phyloP scores from a whole-genome alignment of 2,113 vertebrate species.

The Pollimyrus isidori region DNA sequence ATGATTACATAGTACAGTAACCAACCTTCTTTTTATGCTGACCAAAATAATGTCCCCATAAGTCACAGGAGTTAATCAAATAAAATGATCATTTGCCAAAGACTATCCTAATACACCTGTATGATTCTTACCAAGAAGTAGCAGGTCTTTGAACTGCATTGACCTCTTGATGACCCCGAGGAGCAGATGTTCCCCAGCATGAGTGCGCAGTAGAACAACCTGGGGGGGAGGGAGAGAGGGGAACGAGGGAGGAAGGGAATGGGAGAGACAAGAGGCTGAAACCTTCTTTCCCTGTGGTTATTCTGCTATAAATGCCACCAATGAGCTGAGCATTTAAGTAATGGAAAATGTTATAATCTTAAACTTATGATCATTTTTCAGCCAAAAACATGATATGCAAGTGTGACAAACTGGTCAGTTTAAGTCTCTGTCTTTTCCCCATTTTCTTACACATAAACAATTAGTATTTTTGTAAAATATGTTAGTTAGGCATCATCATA shows the following conservation, averaged over 20 bases:
- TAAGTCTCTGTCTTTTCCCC: background rate
- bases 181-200: constrained; percentile 89
- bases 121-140: constrained; percentile 78
- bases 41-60: background rate
- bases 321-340: background rate
- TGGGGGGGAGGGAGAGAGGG: constrained; percentile 44
- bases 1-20: background rate
- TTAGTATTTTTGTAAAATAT: background rate
- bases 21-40: background rate
- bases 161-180: constrained; percentile 89
- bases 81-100: background rate
- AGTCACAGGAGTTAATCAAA: background rate
- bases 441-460: background rate
- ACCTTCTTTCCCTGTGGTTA: background rate
- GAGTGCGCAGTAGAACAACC: constrained; percentile 92
- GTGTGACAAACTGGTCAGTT: background rate
- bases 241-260: background rate
- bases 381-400: background rate
- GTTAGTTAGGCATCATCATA: background rate
- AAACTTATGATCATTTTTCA: background rate
- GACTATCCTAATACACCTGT: background rate
- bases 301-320: background rate
- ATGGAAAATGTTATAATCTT: background rate
- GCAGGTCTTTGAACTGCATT: constrained; percentile 90
- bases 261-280: constrained; percentile 6